Base-by-base conservation (phyloP, 2,797 vertebrate genomes). In the Channa striata region DNA sequence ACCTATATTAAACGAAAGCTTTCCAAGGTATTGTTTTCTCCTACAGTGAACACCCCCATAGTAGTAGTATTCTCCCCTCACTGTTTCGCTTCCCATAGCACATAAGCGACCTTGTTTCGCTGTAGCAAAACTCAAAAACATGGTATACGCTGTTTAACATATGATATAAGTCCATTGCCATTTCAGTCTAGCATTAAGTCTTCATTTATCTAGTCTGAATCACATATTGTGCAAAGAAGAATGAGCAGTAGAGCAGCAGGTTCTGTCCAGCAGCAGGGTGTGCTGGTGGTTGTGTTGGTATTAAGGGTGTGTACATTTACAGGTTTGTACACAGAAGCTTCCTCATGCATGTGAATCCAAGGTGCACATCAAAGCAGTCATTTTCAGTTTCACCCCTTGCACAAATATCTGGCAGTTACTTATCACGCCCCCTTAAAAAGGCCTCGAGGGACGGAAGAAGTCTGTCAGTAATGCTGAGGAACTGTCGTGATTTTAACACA, bases 401-500 rank as follows among this genome's bases (percentile, higher is more conserved):
- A 59, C 46, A 47, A 54, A 13, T 40, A 42, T 21, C 68, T 64
- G 9, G 39, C 34, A 59, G 36, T 59, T 40, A 59, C 52, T 19
- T 60, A 48, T 62, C 34, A 40, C n/a, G 52, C 39, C 54, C 20
- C 50, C 46, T 20, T 21, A 40, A 49, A 46, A 68, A 36, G 44
- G 63, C 14, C 63, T 72, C 51, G 21, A 3, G 10, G 53, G 33
- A 57, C 68, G 66, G 30, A 83, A 83, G 19, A 42, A 23, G 36
- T 30, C 67, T 64, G 56, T 59, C 17, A 4, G 19, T 30, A 8
- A 52, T 11, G 39, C 6, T 5, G 37, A 42, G 4, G 1, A 39
- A 30, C 17, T n/a, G 3, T 13, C 8, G 14, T 25, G 5, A 36
- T 7, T 39, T 95, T 89, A 99, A 90, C 97, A 97, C 42, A 99